Evolutionary conservation across 2,113 vertebrate species (phyloP), one percentile per base, ranked within the genome.

Genomic region (Balaenoptera acutorostrata): DNA sequence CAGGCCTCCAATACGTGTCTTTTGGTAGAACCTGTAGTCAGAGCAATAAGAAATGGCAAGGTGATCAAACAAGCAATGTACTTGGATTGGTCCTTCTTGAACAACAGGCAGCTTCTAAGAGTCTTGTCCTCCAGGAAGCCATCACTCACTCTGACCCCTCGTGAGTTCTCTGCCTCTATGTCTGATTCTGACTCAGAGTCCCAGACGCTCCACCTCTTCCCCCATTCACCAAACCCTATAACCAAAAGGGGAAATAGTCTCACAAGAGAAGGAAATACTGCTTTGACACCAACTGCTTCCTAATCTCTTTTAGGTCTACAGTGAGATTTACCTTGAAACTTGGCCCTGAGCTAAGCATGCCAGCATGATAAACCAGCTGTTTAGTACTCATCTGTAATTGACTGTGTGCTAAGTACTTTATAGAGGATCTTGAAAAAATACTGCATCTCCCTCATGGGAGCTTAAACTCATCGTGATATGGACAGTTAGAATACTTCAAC

Each of bases 11-110:
- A 99, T 98, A 64, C 99, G 97, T 0, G 97, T 98, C 96, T 99
- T 99, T 96, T 98, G 98, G 98, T 99, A 99, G 97, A 99, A 99
- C 78, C 99, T 99, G 97, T n/a, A 92, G 29, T 95, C 39, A 95
- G 78, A 64, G 97, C 52, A 98, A 95, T 68, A 97, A 85, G 55
- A 9, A 15, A 92, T 57, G 33, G 15, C n/a, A 96, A 68, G 44
- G 25, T 89, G 57, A 88, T 91, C 33, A 95, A 84, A 91, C 10
- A 83, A 88, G 21, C 57, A 91, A 46, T 71, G 27, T 23, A 87
- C 8, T 31, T 95, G 44, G 39, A 82, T 18, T 55, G 49, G 23
- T 83, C 49, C 31, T 78, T 95, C 20, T 83, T 93, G 36, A 61
- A 71, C 23, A 39, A 68, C 2, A 82, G 21, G 20, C 13, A 81